Evolutionary conservation across 1,140 invertebrate genomes (phyloP).

Genomic region (Polyergus mexicanus): DNA sequence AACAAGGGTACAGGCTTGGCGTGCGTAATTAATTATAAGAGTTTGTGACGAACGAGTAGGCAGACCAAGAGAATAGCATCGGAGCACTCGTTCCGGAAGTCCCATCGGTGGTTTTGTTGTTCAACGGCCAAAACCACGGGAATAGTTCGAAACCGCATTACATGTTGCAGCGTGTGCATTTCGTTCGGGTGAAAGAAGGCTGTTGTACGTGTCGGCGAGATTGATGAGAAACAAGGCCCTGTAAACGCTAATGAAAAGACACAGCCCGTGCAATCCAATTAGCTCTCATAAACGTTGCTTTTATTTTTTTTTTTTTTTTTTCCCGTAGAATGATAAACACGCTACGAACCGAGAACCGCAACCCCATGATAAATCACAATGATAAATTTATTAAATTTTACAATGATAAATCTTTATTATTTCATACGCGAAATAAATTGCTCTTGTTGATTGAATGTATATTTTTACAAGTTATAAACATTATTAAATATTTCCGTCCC

Average conservation of each 20-base stretch:
- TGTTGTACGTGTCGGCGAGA: conserved; percentile 61
- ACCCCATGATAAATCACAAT: conserved; percentile 14
- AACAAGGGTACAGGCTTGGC: conserved; percentile 6
- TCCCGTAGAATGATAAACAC: background rate
- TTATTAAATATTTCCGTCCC: conserved; percentile 12
- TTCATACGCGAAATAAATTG: background rate
- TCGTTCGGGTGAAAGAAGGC: conserved; percentile 64
- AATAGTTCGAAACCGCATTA: conserved; percentile 72
- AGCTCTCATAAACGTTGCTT: conserved; percentile 52
- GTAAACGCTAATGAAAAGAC: conserved; percentile 72
- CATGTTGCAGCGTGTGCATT: conserved; percentile 69
- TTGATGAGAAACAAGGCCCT: conserved; percentile 69
- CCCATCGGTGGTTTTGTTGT: conserved; percentile 75
- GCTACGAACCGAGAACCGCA: background rate
- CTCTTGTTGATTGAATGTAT: background rate
- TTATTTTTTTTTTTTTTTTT: conserved; percentile 22
- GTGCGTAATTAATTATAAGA: conserved; percentile 68
- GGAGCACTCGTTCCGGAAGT: conserved; percentile 55
- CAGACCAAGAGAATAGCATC: conserved; percentile 39
- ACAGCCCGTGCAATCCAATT: conserved; percentile 39
- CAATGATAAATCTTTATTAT: background rate
- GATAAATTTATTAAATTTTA: conserved; percentile 24
- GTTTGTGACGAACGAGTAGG: conserved; percentile 56
- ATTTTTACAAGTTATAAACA: conserved; percentile 20
- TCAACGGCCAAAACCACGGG: conserved; percentile 68